Evolutionary conservation across 2,888 invertebrate genomes (phyloP).

Genomic region (Deroplatys truncata): DNA sequence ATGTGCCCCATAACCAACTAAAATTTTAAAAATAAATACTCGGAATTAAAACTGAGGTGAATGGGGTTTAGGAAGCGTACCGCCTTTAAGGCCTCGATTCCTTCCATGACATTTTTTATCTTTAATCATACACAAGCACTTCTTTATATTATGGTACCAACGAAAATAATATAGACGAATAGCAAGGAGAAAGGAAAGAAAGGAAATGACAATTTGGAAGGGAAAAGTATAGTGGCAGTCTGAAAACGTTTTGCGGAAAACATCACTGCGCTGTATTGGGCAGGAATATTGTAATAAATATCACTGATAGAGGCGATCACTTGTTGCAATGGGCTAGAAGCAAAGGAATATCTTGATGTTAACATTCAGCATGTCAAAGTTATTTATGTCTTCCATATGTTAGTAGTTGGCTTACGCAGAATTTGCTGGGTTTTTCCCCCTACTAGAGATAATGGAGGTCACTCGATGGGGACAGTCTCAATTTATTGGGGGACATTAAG

Average conservation of each 20-base stretch:
- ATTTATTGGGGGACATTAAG: not conserved
- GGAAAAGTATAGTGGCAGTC: not conserved
- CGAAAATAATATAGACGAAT: too few species aligned
- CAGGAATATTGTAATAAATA: not conserved
- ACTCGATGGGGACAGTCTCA: not conserved
- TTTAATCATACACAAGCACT: too few species aligned
- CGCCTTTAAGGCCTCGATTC: too few species aligned
- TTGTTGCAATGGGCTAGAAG: not conserved
- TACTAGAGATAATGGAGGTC: not conserved
- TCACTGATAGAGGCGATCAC: not conserved
- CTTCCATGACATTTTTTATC: too few species aligned
- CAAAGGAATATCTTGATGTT: not conserved
- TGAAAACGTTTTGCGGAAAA: not conserved
- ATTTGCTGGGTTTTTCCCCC: not conserved
- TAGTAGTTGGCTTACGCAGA: not conserved
- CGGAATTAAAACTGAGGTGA: too few species aligned
- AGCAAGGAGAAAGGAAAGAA: too few species aligned
- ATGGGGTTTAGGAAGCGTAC: too few species aligned
- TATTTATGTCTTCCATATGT: not conserved
- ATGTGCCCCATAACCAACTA: too few species aligned
- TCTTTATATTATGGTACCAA: too few species aligned
- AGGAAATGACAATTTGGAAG: not conserved
- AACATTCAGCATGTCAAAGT: not conserved
- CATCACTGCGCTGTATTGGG: not conserved
- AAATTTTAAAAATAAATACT: too few species aligned